Evolutionary conservation across 1,140 invertebrate genomes (phyloP).

Genomic region (Lepidurus apus): DNA sequence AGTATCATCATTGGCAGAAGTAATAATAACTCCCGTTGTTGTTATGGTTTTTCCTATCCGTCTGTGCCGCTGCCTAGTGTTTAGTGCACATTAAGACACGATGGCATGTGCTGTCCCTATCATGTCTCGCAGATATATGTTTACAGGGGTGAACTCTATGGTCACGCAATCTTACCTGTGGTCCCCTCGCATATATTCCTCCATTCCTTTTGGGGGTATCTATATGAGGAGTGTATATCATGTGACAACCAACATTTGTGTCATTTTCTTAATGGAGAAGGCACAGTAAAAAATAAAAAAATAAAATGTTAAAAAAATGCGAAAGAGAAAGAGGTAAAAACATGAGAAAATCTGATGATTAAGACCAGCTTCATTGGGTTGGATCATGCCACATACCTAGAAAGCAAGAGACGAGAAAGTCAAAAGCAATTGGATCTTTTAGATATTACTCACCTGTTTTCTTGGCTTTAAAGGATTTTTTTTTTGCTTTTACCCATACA

Average conservation of each 20-base stretch:
- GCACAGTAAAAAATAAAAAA: neutral
- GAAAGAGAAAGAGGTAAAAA: neutral
- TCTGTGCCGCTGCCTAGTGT: neutral
- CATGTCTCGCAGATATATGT: neutral
- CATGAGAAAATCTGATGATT: neutral
- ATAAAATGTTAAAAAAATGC: neutral
- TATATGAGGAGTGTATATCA: constrained; percentile 4
- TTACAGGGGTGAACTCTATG: neutral
- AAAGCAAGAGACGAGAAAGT: neutral
- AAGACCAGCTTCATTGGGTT: neutral
- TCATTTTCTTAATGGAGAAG: neutral
- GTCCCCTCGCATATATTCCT: neutral
- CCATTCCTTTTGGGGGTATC: neutral
- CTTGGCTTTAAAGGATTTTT: neutral
- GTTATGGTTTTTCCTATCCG: neutral
- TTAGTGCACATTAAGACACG: neutral
- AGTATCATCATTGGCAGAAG: neutral
- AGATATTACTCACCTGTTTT: neutral
- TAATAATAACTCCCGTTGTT: neutral
- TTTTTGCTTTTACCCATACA: neutral
- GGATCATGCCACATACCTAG: neutral
- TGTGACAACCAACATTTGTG: neutral
- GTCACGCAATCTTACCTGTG: constrained; percentile 12
- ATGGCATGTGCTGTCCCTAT: constrained; percentile 7
- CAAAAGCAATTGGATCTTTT: neutral